A percentile compares a stretch with the other conserved stretches of the same genome.
These are phyloP conservation scores for Corapipo altera DNA, from an alignment of 2,113 vertebrate species.

Conservation along the genomic window DNA sequence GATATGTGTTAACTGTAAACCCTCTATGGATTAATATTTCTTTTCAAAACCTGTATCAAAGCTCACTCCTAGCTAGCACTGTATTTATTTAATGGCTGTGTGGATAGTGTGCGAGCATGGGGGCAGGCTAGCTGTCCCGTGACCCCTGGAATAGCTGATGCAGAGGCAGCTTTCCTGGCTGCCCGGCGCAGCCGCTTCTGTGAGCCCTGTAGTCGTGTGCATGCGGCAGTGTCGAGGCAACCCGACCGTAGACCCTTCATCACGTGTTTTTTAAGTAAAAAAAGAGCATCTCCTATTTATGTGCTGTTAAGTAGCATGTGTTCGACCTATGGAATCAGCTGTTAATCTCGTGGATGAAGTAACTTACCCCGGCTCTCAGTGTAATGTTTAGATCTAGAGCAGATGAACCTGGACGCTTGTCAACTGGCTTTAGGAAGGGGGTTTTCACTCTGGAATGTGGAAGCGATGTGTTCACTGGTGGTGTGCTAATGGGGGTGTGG, in stretches of 20 bases:
- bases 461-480: background rate
- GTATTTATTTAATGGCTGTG: background rate
- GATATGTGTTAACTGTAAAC: conserved; percentile 52
- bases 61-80: background rate
- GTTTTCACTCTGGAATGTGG: background rate
- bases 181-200: background rate
- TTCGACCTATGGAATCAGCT: conserved; percentile 12
- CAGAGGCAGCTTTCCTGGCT: conserved; percentile 13
- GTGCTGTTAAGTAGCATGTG: conserved; percentile 64
- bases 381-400: background rate
- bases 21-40: conserved; percentile 11
- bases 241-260: background rate
- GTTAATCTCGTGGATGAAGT: conserved; percentile 44
- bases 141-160: conserved; percentile 19
- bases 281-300: background rate
- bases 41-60: background rate
- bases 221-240: conserved; percentile 24
- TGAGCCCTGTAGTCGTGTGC: background rate
- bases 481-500: background rate
- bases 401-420: conserved; percentile 11
- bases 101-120: background rate
- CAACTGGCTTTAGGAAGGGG: background rate
- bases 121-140: conserved; percentile 24
- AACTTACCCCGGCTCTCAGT: background rate
- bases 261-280: background rate